These are phyloP conservation scores for Rhea americana DNA, from an alignment of 2,113 vertebrate genomes.

Conservation along the genomic window DNA sequence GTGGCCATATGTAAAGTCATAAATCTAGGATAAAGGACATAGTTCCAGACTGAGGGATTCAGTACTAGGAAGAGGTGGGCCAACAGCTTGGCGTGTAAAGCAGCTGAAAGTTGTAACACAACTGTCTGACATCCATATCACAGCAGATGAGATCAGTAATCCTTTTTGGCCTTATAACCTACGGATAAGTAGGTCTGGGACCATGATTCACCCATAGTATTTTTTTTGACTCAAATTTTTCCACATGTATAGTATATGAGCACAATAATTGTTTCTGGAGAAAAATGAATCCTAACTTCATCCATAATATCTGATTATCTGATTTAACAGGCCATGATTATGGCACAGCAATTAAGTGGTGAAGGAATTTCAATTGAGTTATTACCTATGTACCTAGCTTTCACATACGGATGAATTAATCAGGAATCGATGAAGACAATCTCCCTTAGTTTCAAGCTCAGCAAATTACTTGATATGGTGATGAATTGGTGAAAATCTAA, in stretches of 20 bases:
- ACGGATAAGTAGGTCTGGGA: neutral
- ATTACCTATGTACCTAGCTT: constrained; percentile 36
- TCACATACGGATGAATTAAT: constrained; percentile 28
- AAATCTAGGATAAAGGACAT: neutral
- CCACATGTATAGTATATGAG: neutral
- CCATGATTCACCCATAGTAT: neutral
- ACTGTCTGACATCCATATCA: neutral
- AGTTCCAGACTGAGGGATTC: neutral
- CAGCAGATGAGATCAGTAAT: neutral
- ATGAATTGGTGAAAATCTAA: constrained; percentile 29
- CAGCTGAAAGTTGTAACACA: neutral
- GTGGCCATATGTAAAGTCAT: neutral
- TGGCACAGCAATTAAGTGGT: constrained; percentile 2
- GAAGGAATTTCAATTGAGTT: constrained; percentile 53
- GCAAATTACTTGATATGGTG: neutral
- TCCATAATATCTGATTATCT: constrained; percentile 20
- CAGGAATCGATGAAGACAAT: constrained; percentile 45
- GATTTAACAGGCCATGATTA: constrained; percentile 17
- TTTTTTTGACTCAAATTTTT: neutral
- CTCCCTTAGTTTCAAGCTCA: constrained; percentile 17
- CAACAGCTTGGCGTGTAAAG: neutral
- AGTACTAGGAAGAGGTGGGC: neutral
- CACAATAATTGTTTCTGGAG: neutral
- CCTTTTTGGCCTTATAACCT: neutral
- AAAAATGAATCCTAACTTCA: neutral